Evolutionary conservation across 2,113 vertebrate species (phyloP).

Genomic region (Catharus fuscescens): DNA sequence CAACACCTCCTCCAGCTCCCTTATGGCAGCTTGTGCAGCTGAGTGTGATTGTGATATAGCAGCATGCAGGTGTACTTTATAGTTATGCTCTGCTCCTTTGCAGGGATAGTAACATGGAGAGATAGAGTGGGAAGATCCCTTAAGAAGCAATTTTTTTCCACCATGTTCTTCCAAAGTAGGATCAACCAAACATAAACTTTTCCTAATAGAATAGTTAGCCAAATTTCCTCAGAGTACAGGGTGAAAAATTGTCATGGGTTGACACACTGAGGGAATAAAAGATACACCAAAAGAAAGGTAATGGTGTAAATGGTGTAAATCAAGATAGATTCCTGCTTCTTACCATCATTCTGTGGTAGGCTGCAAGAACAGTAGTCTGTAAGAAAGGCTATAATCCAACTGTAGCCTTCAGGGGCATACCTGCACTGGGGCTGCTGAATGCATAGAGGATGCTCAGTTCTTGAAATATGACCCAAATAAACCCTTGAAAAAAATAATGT

Average conservation of each 20-base stretch:
- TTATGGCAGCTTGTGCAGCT: neutral
- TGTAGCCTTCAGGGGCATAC: neutral
- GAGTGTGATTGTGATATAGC: neutral
- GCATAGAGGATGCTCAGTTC: neutral
- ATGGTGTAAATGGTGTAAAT: neutral
- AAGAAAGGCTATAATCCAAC: neutral
- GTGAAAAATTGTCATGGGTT: neutral
- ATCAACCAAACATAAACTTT: neutral
- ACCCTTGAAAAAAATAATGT: neutral
- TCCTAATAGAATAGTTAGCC: neutral
- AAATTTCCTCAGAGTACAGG: neutral
- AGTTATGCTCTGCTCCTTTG: neutral
- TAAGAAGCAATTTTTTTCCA: neutral
- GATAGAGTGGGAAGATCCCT: neutral
- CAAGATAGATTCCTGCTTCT: neutral
- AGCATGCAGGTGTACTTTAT: neutral
- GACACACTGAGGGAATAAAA: neutral
- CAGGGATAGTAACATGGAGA: neutral
- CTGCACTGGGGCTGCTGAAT: neutral
- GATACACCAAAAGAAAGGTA: neutral
- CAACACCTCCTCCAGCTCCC: neutral
- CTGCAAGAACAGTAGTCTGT: neutral
- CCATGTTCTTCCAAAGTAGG: neutral
- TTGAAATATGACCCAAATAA: neutral
- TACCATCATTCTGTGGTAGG: neutral